Base-by-base conservation (phyloP, 2,797 vertebrate species). In the Lerista edwardsae region DNA sequence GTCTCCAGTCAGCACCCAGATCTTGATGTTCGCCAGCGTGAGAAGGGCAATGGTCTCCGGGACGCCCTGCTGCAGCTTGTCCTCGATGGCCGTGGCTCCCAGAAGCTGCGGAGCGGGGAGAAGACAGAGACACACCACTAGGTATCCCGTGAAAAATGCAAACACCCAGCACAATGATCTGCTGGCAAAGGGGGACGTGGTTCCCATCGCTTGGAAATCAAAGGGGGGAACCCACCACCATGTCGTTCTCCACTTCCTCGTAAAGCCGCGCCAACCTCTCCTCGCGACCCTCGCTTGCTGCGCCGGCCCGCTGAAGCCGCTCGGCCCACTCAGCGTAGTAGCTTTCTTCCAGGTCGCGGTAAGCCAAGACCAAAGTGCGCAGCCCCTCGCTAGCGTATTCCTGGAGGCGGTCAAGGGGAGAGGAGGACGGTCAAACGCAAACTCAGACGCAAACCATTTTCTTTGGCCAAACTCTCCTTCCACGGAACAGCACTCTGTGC, bases 1-100 rank as follows among this genome's bases (percentile, higher is more conserved):
- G 93, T 99, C 98, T 89, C 98, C 98, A 0, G 98, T 99, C 47
- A 99, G 95, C 92, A 99, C 98, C 98, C 98, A 99, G 90, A 98
- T 97, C 95, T 99, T 99, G 93, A 99, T 98, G 93, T 99, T 99
- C 88, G 98, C 98, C 90, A 99, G 92, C 0, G 97, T 97, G 47
- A 99, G 97, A 78, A 98, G 92, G 61, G 98, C 97, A 0, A 99
- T 98, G 83, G 98, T 99, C 93, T 99, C 98, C 0, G 98, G 97
- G 39, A 99, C 98, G 0, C 98, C 98, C 85, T 99, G 98, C 92
- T 99, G 98, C 83, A 99, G 95, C 88, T 98, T 99, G 94, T 99
- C 98, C 82, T 99, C 98, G 0, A 99, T 98, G 82, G 98, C 98
- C 0, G 98, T 98, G n/a, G 98, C 98, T 57, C 98, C 98, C 11